A percentile compares a stretch with the other conserved stretches of the same genome.
phyloP scores from a whole-genome alignment of 2,113 vertebrate species.

The Capreolus pygargus region DNA sequence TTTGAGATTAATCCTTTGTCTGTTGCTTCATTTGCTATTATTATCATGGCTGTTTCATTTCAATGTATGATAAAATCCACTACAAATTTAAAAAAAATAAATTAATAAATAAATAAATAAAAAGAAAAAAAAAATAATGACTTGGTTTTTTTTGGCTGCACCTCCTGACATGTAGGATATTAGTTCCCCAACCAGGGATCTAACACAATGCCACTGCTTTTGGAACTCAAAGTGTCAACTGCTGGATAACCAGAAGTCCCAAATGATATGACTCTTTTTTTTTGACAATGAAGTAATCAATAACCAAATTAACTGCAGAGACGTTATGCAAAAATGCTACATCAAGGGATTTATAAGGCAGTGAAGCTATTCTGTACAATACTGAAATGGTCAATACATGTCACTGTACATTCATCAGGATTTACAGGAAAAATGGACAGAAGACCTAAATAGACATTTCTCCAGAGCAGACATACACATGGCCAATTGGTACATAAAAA shows the following conservation, averaged over 20 bases:
- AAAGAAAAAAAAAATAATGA: no score
- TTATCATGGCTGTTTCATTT: no score
- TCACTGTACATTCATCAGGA: no score
- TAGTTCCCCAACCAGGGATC: not conserved
- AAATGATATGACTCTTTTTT: not conserved
- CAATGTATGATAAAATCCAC: no score
- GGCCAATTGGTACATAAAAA: not conserved
- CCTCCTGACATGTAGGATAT: not conserved
- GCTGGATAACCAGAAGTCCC: not conserved
- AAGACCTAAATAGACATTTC: not conserved
- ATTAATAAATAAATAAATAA: no score
- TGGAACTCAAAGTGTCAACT: not conserved
- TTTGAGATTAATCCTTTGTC: no score
- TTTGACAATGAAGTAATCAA: not conserved
- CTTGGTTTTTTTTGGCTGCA: not conserved
- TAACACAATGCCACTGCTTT: not conserved
- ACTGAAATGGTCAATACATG: not conserved
- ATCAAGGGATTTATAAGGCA: not conserved
- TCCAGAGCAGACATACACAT: not conserved
- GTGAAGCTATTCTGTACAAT: not conserved
- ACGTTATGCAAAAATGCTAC: accelerated
- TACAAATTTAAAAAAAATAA: no score
- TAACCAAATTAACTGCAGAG: not conserved
- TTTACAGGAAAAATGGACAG: not conserved
- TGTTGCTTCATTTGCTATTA: no score